A percentile compares a stretch with the other conserved stretches of the same genome.
These are phyloP conservation scores for Parnassius orleans DNA, from an alignment of 2,888 invertebrate species.

Conservation along the genomic window DNA sequence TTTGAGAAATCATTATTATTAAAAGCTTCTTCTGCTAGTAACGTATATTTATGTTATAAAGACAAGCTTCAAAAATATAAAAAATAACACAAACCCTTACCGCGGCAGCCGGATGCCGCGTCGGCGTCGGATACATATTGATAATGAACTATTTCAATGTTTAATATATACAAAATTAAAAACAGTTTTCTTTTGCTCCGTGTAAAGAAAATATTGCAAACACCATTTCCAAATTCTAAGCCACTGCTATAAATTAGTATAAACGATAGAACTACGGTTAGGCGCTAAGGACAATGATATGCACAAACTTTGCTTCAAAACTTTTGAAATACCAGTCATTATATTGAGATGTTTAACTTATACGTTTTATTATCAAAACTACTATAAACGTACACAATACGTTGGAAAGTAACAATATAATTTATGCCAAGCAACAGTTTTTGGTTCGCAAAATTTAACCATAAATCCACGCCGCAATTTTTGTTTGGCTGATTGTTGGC, in stretches of 20 bases:
- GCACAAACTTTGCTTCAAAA: slow-evolving; percentile 75
- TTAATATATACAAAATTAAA: slow-evolving; percentile 53
- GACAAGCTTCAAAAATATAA: slow-evolving; percentile 28
- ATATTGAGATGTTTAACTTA: slow-evolving; percentile 57
- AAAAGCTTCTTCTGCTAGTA: slow-evolving; percentile 11
- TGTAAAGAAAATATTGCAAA: slow-evolving; percentile 51
- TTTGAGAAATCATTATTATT: slow-evolving; percentile 23
- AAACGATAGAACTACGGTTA: slow-evolving; percentile 61
- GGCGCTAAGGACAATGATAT: slow-evolving; percentile 74
- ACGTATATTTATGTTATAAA: slow-evolving; percentile 2
- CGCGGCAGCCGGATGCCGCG: slow-evolving; percentile 88
- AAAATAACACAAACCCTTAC: slow-evolving; percentile 82
- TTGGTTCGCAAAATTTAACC: slow-evolving; percentile 58
- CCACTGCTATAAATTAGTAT: slow-evolving; percentile 68
- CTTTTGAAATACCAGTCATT: slow-evolving; percentile 73
- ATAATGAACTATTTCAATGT: slow-evolving; percentile 35
- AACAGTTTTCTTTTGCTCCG: slow-evolving; percentile 63
- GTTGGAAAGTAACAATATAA: slow-evolving; percentile 18
- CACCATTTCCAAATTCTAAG: slow-evolving; percentile 62
- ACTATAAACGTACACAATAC: slow-evolving; percentile 22
- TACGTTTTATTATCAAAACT: slow-evolving; percentile 30
- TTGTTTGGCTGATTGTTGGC: slow-evolving; percentile 64
- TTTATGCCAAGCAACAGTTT: slow-evolving; percentile 47
- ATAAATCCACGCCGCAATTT: slow-evolving; percentile 78
- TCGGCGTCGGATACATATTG: slow-evolving; percentile 87